Conservation (phyloP, 2,113 vertebrate genomes). For the Pardalotus punctatus region DNA sequence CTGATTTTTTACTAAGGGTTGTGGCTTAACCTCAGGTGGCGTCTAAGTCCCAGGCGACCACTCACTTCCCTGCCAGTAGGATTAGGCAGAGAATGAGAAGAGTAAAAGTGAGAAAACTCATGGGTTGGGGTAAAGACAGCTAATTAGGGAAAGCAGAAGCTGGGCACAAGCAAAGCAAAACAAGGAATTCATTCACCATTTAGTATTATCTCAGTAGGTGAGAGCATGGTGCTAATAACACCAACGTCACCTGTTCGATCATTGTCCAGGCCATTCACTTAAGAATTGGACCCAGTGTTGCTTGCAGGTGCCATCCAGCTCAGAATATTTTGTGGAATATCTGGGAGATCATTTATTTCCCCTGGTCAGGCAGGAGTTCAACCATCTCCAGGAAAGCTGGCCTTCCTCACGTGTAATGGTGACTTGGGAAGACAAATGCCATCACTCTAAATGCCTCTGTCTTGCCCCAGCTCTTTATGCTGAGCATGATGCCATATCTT, state of each 20-base stretch:
- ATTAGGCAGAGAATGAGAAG: not conserved
- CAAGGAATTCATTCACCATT: not conserved
- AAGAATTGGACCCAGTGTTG: not conserved
- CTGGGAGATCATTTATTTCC: not conserved
- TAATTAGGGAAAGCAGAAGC: not conserved
- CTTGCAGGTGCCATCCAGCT: not conserved
- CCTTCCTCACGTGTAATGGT: accelerated
- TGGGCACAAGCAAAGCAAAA: not conserved
- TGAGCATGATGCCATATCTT: not conserved
- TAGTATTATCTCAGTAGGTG: not conserved
- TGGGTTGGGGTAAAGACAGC: not conserved
- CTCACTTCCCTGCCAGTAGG: not conserved
- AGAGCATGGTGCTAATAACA: not conserved
- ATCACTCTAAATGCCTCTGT: not conserved
- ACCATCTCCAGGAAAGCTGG: not conserved
- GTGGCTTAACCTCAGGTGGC: not conserved
- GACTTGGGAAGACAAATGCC: not conserved
- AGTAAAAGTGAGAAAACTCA: not conserved
- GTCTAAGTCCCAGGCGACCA: not conserved
- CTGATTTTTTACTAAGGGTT: not conserved
- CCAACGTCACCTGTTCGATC: accelerated
- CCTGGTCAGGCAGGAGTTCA: not conserved
- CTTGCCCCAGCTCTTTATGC: not conserved
- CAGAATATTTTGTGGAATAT: not conserved
- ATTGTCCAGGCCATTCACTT: not conserved